A percentile compares a stretch with the other conserved stretches of the same genome.
phyloP scores from a whole-genome alignment of 1,140 invertebrate genomes.

The Alviniconcha marisindica region DNA sequence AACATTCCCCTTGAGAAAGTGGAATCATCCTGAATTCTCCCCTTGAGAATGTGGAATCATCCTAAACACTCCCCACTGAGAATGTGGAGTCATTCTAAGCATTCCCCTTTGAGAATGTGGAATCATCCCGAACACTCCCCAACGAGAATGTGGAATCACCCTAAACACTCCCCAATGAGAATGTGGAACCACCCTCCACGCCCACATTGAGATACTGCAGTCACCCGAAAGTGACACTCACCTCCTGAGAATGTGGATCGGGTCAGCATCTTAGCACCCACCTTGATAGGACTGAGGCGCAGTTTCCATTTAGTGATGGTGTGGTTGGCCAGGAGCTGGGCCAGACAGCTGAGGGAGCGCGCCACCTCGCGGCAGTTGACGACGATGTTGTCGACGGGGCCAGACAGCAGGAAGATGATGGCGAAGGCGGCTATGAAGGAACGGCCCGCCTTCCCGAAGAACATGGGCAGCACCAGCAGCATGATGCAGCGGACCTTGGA shows the following conservation, averaged over 20 bases:
- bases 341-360: conserved; percentile 57
- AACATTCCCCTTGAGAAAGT: too few species aligned
- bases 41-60: too few species aligned
- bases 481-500: conserved; percentile 58
- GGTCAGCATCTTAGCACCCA: neutral
- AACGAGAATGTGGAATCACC: too few species aligned
- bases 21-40: too few species aligned
- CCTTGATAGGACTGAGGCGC: conserved; percentile 52
- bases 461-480: conserved; percentile 60
- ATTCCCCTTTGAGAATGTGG: too few species aligned
- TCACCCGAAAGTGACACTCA: too few species aligned
- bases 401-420: conserved; percentile 59
- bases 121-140: too few species aligned
- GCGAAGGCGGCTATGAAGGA: conserved; percentile 64
- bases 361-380: conserved; percentile 55
- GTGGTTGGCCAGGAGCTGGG: conserved; percentile 62
- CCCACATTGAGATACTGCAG: too few species aligned
- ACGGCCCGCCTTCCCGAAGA: conserved; percentile 64
- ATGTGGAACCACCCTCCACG: too few species aligned
- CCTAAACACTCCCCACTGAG: too few species aligned
- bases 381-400: conserved; percentile 50
- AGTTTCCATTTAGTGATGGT: conserved; percentile 55
- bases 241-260: neutral
- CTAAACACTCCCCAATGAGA: too few species aligned
- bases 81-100: too few species aligned